These are phyloP conservation scores for Pseudomyrmex concolor DNA, from an alignment of 1,140 invertebrate genomes.

Conservation along the genomic window DNA sequence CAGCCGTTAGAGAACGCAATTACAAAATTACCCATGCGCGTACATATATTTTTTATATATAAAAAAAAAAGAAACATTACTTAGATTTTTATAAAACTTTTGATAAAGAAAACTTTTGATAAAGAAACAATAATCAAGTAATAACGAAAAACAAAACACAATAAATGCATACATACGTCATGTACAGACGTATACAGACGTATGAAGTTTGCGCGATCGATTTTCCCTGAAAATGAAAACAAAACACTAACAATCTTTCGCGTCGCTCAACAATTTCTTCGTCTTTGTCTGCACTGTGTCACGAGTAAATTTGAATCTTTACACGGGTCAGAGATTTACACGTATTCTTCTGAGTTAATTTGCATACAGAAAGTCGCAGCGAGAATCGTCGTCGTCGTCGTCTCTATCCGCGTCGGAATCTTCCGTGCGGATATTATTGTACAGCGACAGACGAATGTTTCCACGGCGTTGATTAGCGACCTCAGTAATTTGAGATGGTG, in stretches of 20 bases:
- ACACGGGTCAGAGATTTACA: conserved; percentile 42
- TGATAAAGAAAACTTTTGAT: too few species aligned
- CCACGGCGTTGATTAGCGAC: conserved; percentile 15
- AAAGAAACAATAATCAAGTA: too few species aligned
- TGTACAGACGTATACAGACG: background rate
- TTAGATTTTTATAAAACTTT: too few species aligned
- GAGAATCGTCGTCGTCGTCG: conserved; percentile 30
- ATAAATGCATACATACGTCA: too few species aligned
- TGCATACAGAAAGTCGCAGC: conserved; percentile 61
- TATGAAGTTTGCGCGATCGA: background rate
- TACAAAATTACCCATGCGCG: too few species aligned
- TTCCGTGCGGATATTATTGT: background rate
- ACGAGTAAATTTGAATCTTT: conserved; percentile 16
- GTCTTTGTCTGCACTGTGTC: background rate
- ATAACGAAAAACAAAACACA: too few species aligned
- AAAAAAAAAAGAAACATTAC: too few species aligned
- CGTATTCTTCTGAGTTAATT: conserved; percentile 47
- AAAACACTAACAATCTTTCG: background rate
- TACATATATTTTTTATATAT: too few species aligned
- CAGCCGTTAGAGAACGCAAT: too few species aligned
- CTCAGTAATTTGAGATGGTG: conserved; percentile 74
- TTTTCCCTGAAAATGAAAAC: background rate
- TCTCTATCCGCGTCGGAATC: background rate
- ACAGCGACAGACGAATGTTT: conserved; percentile 28
- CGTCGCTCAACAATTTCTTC: background rate